Conservation (phyloP, 2,888 invertebrate species). For the Nomada fabriciana region DNA sequence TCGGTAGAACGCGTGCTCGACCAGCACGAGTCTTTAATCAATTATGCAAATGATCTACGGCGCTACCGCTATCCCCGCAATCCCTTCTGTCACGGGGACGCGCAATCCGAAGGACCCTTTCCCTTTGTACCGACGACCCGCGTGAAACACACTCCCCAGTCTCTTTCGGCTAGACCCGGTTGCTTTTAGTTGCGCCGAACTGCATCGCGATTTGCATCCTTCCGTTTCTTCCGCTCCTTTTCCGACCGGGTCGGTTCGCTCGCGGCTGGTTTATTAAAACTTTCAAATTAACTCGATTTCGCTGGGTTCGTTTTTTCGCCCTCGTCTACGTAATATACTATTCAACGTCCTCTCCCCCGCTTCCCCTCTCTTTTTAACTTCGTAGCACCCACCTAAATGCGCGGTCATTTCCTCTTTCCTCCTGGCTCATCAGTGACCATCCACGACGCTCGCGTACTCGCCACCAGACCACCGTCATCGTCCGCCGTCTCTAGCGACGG, state of each 20-base stretch:
- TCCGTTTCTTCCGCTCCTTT: slow-evolving; percentile 34
- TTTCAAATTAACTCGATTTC: slow-evolving; percentile 75
- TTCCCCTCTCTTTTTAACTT: background rate
- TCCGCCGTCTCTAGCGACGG: slow-evolving; percentile 54
- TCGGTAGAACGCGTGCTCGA: slow-evolving; percentile 42
- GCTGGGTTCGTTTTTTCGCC: slow-evolving; percentile 61
- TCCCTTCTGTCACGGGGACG: slow-evolving; percentile 42
- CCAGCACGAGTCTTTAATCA: slow-evolving; percentile 81
- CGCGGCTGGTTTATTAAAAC: slow-evolving; percentile 77
- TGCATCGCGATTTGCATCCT: background rate
- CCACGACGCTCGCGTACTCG: slow-evolving; percentile 26
- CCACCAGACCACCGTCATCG: slow-evolving; percentile 42
- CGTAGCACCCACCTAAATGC: slow-evolving; percentile 36
- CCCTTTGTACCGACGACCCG: slow-evolving; percentile 55
- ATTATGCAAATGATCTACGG: slow-evolving; percentile 83
- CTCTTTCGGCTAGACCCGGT: slow-evolving; percentile 12
- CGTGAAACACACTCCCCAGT: slow-evolving; percentile 27
- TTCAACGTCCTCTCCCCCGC: slow-evolving; percentile 37
- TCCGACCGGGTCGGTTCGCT: background rate
- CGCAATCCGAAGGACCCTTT: slow-evolving; percentile 58
- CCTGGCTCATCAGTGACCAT: slow-evolving; percentile 11
- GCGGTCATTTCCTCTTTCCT: slow-evolving; percentile 23
- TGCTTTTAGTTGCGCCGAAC: background rate
- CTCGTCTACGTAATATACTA: slow-evolving; percentile 53
- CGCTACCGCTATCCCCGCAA: slow-evolving; percentile 58